Conservation (phyloP, 2,113 vertebrate genomes). For the Albula goreensis region DNA sequence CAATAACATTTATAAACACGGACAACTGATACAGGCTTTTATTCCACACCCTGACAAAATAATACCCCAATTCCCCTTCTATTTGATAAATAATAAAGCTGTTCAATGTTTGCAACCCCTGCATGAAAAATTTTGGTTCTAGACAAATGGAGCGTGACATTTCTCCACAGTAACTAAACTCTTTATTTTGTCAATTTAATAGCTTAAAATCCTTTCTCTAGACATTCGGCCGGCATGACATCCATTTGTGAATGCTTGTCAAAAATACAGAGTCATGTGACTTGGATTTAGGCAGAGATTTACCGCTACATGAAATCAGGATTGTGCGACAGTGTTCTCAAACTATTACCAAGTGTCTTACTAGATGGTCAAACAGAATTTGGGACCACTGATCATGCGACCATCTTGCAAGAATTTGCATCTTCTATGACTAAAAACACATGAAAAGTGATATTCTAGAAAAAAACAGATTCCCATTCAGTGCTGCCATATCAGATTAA, state of each 20-base stretch:
- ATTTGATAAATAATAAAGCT: constrained; percentile 2
- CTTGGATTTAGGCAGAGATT: neutral
- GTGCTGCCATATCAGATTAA: neutral
- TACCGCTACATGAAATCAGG: neutral
- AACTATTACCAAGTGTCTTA: neutral
- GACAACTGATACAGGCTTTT: constrained; percentile 1
- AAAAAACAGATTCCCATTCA: neutral
- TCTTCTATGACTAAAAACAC: neutral
- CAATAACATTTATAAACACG: constrained; percentile 1
- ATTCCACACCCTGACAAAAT: neutral
- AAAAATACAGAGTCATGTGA: neutral
- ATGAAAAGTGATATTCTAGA: neutral
- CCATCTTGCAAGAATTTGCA: neutral
- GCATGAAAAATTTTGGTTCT: neutral
- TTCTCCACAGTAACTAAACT: neutral
- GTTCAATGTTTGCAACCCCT: neutral
- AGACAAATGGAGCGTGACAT: neutral
- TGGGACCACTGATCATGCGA: neutral
- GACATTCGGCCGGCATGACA: neutral
- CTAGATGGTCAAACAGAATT: neutral
- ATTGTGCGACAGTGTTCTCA: neutral
- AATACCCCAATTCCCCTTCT: neutral
- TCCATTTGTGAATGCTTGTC: neutral
- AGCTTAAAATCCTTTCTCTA: neutral
- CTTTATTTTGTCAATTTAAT: neutral